These are phyloP conservation scores for Tokudaia muenninki DNA, from an alignment of 2,797 vertebrate genomes.

Conservation along the genomic window DNA sequence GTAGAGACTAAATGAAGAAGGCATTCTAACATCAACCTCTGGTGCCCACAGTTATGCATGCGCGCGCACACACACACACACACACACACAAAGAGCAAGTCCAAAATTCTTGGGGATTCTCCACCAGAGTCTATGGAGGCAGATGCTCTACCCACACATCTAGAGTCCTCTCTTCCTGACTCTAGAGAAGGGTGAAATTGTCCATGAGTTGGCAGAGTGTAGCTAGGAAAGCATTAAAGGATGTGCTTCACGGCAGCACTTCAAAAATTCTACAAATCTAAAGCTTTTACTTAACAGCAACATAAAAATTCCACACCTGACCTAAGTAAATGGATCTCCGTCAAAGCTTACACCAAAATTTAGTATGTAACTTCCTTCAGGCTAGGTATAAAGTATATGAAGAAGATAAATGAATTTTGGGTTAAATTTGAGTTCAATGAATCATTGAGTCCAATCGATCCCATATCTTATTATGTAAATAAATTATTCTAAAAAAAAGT, in stretches of 20 bases:
- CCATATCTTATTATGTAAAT: background rate
- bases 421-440: background rate
- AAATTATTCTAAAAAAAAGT: background rate
- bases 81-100: background rate
- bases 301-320: no score
- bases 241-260: background rate
- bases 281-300: background rate
- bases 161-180: background rate
- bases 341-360: background rate
- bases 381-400: background rate
- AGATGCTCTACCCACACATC: background rate
- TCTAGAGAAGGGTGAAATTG: background rate
- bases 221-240: background rate
- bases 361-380: background rate
- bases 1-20: background rate
- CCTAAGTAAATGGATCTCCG: background rate
- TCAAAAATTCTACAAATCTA: background rate
- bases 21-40: background rate
- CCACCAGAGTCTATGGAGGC: background rate
- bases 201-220: background rate
- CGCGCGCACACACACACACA: background rate
- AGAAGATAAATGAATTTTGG: background rate
- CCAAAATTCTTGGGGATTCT: background rate
- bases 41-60: background rate
- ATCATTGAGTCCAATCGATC: background rate